Conservation (phyloP, 2,113 vertebrate genomes). For the Ciconia boyciana region DNA sequence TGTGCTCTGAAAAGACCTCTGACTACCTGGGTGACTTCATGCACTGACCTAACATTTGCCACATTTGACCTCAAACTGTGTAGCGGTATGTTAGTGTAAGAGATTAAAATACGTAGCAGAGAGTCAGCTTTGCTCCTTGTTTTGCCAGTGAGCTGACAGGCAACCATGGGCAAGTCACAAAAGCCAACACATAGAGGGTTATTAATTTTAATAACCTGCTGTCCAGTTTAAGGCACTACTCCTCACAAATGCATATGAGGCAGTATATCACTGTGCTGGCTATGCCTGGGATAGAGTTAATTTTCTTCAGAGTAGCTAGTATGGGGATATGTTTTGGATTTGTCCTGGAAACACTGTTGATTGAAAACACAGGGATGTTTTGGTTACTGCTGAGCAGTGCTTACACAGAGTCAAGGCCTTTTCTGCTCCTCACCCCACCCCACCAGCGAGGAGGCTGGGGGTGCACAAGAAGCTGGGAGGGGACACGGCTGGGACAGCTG, state of each 20-base stretch:
- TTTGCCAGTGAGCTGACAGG: background rate
- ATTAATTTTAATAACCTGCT: background rate
- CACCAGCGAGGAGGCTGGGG: too few relatives aligned
- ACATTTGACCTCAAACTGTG: background rate
- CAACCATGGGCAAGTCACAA: background rate
- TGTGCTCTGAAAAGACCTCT: background rate
- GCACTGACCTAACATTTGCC: background rate
- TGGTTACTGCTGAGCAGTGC: too few relatives aligned
- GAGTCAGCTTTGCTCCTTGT: background rate
- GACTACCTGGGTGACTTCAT: background rate
- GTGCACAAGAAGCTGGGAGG: too few relatives aligned
- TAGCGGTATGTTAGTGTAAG: background rate
- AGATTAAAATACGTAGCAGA: background rate
- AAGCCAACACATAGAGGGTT: background rate
- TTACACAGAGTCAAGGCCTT: too few relatives aligned
- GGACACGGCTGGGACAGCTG: too few relatives aligned
- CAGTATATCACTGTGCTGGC: background rate
- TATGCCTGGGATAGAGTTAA: too few relatives aligned
- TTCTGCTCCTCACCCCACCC: too few relatives aligned
- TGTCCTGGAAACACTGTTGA: too few relatives aligned
- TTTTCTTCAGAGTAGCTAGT: too few relatives aligned
- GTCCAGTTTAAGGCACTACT: background rate
- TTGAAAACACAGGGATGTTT: too few relatives aligned
- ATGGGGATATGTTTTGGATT: too few relatives aligned
- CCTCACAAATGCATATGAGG: background rate